Evolutionary conservation across 2,888 invertebrate species (phyloP).

Genomic region (Gymnocheta viridis): DNA sequence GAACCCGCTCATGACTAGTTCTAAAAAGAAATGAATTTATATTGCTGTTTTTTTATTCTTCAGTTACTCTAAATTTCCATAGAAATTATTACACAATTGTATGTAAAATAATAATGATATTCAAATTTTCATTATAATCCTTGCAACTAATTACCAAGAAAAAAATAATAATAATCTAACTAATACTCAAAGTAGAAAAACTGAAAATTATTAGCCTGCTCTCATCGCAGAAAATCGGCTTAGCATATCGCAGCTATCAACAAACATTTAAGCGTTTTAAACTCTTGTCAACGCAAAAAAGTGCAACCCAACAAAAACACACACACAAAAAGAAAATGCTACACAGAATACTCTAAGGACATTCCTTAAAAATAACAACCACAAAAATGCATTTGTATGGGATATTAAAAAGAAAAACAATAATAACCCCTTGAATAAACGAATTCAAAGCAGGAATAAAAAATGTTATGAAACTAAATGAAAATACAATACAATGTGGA

Average conservation of each 20-base stretch:
- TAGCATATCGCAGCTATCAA: slow-evolving; percentile 44
- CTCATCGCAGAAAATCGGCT: slow-evolving; percentile 39
- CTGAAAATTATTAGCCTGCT: slow-evolving; percentile 18
- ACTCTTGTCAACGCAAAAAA: neutral
- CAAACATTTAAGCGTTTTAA: slow-evolving; percentile 33
- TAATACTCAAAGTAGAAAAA: neutral
- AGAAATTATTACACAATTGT: too few species aligned
- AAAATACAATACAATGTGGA: neutral
- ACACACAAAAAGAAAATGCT: neutral
- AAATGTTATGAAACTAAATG: neutral
- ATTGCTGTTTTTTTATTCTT: too few species aligned
- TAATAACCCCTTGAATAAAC: slow-evolving; percentile 10
- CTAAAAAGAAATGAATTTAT: too few species aligned
- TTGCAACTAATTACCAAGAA: slow-evolving; percentile 9
- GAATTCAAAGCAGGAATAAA: neutral
- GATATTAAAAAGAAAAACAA: too few species aligned
- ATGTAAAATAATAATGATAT: too few species aligned
- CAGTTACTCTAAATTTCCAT: too few species aligned
- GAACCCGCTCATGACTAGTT: too few species aligned
- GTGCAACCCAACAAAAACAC: neutral
- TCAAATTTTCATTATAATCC: too few species aligned
- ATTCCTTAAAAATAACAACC: slow-evolving; percentile 9
- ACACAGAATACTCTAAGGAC: too few species aligned
- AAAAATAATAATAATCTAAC: neutral
- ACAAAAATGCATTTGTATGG: neutral